Evolutionary conservation across 2,113 vertebrate genomes (phyloP).

Genomic region (Lamprologus sp.): DNA sequence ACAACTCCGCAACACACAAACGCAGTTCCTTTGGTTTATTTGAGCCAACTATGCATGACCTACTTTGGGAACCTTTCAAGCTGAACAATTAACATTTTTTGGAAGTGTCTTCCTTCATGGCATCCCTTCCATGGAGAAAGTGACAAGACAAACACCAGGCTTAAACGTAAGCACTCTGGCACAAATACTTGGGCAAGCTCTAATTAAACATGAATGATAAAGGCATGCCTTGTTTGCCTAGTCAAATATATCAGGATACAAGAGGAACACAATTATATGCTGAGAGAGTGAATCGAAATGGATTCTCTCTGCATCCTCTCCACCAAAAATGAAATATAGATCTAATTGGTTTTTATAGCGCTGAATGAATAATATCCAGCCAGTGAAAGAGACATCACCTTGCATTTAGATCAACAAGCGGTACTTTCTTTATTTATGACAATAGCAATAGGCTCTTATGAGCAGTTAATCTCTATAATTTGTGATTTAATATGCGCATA

Average conservation of each 20-base stretch:
- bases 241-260: slow-evolving; percentile 33
- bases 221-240: slow-evolving; percentile 54
- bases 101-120: slow-evolving; percentile 44
- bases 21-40: slow-evolving; percentile 38
- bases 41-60: slow-evolving; percentile 62
- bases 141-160: slow-evolving; percentile 18
- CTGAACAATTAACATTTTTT: slow-evolving; percentile 57
- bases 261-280: slow-evolving; percentile 9
- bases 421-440: background rate
- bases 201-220: slow-evolving; percentile 61
- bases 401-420: slow-evolving; percentile 9
- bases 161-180: slow-evolving; percentile 35
- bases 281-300: background rate
- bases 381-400: slow-evolving; percentile 1
- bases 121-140: slow-evolving; percentile 31
- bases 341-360: slow-evolving; percentile 34
- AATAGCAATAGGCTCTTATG: background rate
- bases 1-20: background rate
- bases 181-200: slow-evolving; percentile 22
- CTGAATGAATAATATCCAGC: background rate
- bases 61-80: slow-evolving; percentile 63
- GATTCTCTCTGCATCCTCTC: background rate
- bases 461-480: slow-evolving; percentile 1
- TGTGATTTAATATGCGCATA: background rate
- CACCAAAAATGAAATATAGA: slow-evolving; percentile 36